Conservation (phyloP, 1,140 invertebrate species). For the Lanistes nyassanus region DNA sequence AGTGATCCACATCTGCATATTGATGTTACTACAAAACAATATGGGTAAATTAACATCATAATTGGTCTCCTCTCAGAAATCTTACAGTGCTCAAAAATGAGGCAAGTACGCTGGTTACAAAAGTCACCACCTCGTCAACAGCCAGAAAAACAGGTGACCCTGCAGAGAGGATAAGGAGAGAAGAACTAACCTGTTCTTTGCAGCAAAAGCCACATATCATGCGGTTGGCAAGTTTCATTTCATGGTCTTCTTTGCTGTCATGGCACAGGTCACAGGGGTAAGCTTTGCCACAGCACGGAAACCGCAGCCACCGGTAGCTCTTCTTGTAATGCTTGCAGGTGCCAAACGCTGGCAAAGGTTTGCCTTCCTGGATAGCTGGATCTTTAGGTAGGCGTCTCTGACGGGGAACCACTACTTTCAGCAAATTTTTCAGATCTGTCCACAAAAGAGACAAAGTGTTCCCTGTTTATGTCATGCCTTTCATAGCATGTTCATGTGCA, state of each 20-base stretch:
- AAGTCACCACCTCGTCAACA: not conserved
- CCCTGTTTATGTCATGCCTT: not conserved
- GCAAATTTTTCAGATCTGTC: slow-evolving; percentile 32
- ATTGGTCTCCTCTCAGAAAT: not conserved
- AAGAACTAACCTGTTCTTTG: slow-evolving; percentile 62
- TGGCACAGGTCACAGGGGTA: slow-evolving; percentile 69
- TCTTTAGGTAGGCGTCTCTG: slow-evolving; percentile 43
- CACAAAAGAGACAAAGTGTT: slow-evolving; percentile 8
- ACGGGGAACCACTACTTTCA: slow-evolving; percentile 33
- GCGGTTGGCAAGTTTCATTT: slow-evolving; percentile 66
- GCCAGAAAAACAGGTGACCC: not conserved
- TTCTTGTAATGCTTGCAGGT: slow-evolving; percentile 68
- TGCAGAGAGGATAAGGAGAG: no score
- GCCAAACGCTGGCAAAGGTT: slow-evolving; percentile 64
- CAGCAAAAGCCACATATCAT: slow-evolving; percentile 69
- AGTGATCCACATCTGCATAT: no score
- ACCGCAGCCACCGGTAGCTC: slow-evolving; percentile 67
- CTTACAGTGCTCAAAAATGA: not conserved
- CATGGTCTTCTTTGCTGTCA: slow-evolving; percentile 65
- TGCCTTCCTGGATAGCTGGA: slow-evolving; percentile 63
- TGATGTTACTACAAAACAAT: no score
- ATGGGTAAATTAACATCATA: not conserved
- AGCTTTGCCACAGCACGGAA: slow-evolving; percentile 67
- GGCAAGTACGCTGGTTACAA: not conserved
- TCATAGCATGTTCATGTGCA: not conserved